Evolutionary conservation across 2,888 invertebrate species (phyloP).

Genomic region (Erebia ligea): DNA sequence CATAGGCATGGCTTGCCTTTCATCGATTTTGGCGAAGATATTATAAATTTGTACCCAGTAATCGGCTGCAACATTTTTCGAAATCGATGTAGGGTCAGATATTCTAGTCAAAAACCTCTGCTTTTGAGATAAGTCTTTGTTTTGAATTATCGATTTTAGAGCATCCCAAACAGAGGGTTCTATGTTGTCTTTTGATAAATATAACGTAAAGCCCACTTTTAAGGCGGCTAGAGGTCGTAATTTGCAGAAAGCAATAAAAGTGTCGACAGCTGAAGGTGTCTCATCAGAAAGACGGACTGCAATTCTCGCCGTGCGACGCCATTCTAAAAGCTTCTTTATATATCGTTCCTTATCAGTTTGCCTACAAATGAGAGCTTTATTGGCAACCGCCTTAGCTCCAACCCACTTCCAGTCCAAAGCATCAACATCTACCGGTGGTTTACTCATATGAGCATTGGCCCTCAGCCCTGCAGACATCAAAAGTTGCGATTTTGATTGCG

Average conservation of each 20-base stretch:
- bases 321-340: slow-evolving; percentile 47
- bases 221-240: slow-evolving; percentile 52
- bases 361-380: slow-evolving; percentile 50
- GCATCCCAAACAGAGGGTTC: slow-evolving; percentile 55
- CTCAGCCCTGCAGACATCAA: slow-evolving; percentile 49
- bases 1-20: slow-evolving; percentile 40
- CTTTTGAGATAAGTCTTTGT: slow-evolving; percentile 43
- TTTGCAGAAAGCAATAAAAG: slow-evolving; percentile 45
- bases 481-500: slow-evolving; percentile 30
- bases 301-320: slow-evolving; percentile 51
- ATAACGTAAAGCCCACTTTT: slow-evolving; percentile 49
- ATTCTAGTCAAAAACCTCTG: slow-evolving; percentile 28
- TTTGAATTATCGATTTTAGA: slow-evolving; percentile 50
- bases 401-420: slow-evolving; percentile 49
- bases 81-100: slow-evolving; percentile 46
- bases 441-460: slow-evolving; percentile 54
- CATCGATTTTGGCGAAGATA: slow-evolving; percentile 42
- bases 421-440: slow-evolving; percentile 51
- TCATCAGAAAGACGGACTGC: slow-evolving; percentile 53
- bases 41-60: slow-evolving; percentile 53
- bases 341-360: slow-evolving; percentile 43
- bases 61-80: slow-evolving; percentile 50
- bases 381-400: slow-evolving; percentile 59
- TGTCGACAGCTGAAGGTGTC: slow-evolving; percentile 42
- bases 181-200: slow-evolving; percentile 40